phyloP scores from a whole-genome alignment of 2,888 invertebrate genomes.

The Aradus depressus region DNA sequence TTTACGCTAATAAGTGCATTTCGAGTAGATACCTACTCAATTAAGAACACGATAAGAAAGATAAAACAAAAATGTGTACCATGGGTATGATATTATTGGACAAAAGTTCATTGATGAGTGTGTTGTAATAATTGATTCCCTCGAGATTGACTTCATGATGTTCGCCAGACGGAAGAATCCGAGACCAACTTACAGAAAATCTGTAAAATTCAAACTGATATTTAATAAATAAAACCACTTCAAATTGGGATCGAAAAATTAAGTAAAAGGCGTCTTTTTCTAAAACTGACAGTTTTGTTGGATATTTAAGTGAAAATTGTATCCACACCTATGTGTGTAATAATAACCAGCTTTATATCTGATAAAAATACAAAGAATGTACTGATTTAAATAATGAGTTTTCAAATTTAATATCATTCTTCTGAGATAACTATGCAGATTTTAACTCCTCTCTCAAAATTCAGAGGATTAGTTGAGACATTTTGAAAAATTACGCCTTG shows the following conservation, averaged over 20 bases:
- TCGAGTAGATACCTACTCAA: background rate
- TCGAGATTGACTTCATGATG: slow-evolving; percentile 52
- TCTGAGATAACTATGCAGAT: background rate
- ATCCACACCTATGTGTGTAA: too few species aligned
- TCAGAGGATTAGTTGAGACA: too few species aligned
- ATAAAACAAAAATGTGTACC: slow-evolving; percentile 26
- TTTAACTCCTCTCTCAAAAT: too few species aligned
- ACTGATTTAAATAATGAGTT: background rate
- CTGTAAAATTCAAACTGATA: slow-evolving; percentile 46
- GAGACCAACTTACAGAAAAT: slow-evolving; percentile 64
- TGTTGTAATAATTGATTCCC: slow-evolving; percentile 65
- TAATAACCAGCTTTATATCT: too few species aligned
- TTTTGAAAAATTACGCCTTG: background rate
- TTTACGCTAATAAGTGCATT: too few species aligned
- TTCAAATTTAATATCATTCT: background rate
- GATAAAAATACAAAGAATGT: too few species aligned
- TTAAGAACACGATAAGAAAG: background rate
- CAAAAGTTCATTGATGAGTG: slow-evolving; percentile 58
- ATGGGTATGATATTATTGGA: slow-evolving; percentile 43
- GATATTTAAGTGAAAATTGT: too few species aligned
- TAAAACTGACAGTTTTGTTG: too few species aligned
- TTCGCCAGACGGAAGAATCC: slow-evolving; percentile 59
- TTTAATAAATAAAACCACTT: too few species aligned
- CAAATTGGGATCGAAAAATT: too few species aligned
- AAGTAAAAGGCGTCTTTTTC: too few species aligned